Base-by-base conservation (phyloP, 1,140 invertebrate genomes). In the Neocloeon triangulifer region DNA sequence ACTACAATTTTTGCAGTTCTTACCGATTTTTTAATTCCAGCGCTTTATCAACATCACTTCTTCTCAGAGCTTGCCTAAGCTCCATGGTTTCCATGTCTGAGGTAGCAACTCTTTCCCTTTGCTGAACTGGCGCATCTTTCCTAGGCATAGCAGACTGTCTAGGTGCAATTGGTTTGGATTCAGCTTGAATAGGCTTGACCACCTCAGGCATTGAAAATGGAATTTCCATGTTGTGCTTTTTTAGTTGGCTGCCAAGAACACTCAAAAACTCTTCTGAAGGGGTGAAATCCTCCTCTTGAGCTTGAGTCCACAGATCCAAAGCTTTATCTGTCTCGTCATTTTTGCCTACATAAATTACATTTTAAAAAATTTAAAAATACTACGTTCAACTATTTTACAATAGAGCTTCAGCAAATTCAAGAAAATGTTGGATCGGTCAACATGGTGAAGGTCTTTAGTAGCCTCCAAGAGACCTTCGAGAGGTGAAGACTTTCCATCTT, bases 231-330 rank as follows among this genome's bases (percentile, higher is more conserved):
- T 68, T 61, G 38, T 75, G 66, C 15, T 56, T 53, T 41, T 63
- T 54, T 8, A 85, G 54, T 43, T 75, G 65, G 14, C 62, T 55
- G 0, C 63, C 69, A 5, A 88, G 52, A 17, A 55, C 56, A 5
- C 45, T 40, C 0, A 85, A 53, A 45, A 85, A 80, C 12, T 62
- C 42, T 32, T 70, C 61, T 15, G 61, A 66, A 1, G 79, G 71
- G 19, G 66, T 48, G 31, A 79, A 51, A 36, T 71, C 62, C 44
- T 85, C 76, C 49, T 85, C 78, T 53, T 85, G 78, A 53, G 84
- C 68, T 44, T 72, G 52, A 1, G 69, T 75, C 73, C 74, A 79
- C 5, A 85, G 48, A 5, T 65, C 64, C 7, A 78, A 41, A 2
- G 75, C 75, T 49, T 77, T 76, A 14, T 78, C 62, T 1, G 62